Percentiles rank a stretch among this genome's conserved stretches.
These are phyloP conservation scores for Ormyrus pomaceus DNA, from an alignment of 2,888 invertebrate genomes.

Conservation along the genomic window DNA sequence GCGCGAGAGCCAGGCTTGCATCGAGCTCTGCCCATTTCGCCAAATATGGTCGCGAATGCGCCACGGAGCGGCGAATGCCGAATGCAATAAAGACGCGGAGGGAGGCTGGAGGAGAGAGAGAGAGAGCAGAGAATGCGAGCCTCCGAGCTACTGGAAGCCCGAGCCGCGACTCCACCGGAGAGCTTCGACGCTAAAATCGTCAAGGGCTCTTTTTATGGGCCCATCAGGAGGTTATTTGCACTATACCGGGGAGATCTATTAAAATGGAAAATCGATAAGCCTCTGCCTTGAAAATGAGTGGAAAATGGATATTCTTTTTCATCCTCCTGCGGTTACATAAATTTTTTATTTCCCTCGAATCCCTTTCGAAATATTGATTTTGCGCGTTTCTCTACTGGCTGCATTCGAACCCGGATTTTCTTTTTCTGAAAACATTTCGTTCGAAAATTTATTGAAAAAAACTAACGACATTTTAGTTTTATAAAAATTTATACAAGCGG, in stretches of 20 bases:
- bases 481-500: too few species aligned
- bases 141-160: neutral
- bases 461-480: too few species aligned
- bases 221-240: slow-evolving; percentile 2
- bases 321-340: neutral
- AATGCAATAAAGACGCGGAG: slow-evolving; percentile 45
- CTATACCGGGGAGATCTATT: slow-evolving; percentile 12
- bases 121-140: neutral
- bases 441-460: too few species aligned
- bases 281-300: neutral
- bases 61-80: slow-evolving; percentile 56
- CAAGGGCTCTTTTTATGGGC: slow-evolving; percentile 6
- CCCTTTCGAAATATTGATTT: too few species aligned
- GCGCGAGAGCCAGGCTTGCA: neutral
- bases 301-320: neutral
- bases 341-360: neutral
- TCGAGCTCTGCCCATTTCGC: slow-evolving; percentile 59
- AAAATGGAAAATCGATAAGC: neutral
- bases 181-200: slow-evolving; percentile 3
- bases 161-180: neutral
- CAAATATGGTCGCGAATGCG: slow-evolving; percentile 69
- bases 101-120: slow-evolving; percentile 34
- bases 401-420: too few species aligned
- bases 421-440: too few species aligned
- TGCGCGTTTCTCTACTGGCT: too few species aligned